These are phyloP conservation scores for Eurystomus glaucurus DNA, from an alignment of 2,797 vertebrate species.

Conservation along the genomic window DNA sequence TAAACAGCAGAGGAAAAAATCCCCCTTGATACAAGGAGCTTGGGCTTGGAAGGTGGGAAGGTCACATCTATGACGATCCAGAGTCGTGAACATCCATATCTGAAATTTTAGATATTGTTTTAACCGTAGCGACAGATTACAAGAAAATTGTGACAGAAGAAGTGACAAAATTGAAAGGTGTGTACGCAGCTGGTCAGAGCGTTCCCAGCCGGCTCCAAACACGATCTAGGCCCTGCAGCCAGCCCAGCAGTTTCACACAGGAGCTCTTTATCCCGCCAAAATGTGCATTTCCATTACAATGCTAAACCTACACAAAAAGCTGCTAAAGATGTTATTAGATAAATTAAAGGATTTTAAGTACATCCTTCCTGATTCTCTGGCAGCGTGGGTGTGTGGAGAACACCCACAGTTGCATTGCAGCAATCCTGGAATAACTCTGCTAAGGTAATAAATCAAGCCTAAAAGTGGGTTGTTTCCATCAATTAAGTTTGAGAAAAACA, in stretches of 20 bases:
- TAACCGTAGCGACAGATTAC: not conserved
- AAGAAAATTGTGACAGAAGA: not conserved
- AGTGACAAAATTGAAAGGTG: not conserved
- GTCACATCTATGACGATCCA: rapidly evolving
- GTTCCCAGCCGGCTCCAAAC: not conserved
- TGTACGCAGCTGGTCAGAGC: not conserved
- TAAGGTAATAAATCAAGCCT: conserved; percentile 73
- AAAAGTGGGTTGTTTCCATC: conserved; percentile 71
- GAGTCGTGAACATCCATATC: not conserved
- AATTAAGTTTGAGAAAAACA: conserved; percentile 70
- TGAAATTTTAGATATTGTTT: not conserved
- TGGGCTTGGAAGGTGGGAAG: not conserved
- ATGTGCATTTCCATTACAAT: conserved; percentile 78
- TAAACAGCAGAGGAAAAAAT: not conserved
- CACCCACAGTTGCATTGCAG: conserved; percentile 77
- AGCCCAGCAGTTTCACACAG: not conserved
- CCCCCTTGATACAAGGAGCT: rapidly evolving
- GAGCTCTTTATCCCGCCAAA: conserved; percentile 55
- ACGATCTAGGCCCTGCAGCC: conserved; percentile 19
- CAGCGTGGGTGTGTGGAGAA: conserved; percentile 75
- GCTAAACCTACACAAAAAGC: conserved; percentile 79
- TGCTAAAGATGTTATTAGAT: conserved; percentile 82
- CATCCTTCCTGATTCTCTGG: conserved; percentile 81
- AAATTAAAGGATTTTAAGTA: conserved; percentile 84
- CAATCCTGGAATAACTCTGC: conserved; percentile 69